Conservation (phyloP, 2,113 vertebrate species). For the Phrynosoma platyrhinos region DNA sequence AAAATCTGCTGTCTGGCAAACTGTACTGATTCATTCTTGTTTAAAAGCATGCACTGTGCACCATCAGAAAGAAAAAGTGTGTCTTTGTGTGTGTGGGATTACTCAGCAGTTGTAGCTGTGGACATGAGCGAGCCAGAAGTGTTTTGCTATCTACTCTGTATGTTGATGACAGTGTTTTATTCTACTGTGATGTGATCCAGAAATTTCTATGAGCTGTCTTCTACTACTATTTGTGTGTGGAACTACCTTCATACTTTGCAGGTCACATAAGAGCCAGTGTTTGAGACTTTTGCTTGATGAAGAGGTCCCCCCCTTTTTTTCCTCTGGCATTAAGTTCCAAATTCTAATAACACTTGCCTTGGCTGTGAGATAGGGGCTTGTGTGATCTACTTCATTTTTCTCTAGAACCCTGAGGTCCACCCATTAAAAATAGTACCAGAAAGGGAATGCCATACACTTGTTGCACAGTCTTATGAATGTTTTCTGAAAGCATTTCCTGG, state of each 20-base stretch:
- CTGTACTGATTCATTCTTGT: not conserved
- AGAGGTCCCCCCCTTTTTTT: not conserved
- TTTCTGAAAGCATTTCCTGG: too few species aligned
- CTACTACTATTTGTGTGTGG: not conserved
- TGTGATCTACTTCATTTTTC: not conserved
- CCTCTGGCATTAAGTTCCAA: not conserved
- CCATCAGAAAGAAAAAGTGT: not conserved
- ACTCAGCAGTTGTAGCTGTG: not conserved
- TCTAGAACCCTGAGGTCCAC: not conserved
- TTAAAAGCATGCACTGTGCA: not conserved
- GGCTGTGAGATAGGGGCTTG: not conserved
- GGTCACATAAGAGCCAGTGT: not conserved
- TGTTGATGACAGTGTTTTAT: not conserved
- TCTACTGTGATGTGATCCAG: too few species aligned
- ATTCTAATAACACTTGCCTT: not conserved
- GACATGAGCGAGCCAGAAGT: not conserved
- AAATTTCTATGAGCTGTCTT: not conserved
- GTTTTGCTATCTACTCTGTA: not conserved
- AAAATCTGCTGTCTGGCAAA: not conserved
- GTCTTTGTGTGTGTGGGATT: too few species aligned
- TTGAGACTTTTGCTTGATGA: not conserved
- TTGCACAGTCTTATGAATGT: too few species aligned
- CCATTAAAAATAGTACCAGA: not conserved
- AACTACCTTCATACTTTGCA: not conserved
- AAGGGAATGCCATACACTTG: too few species aligned